Evolutionary conservation across 1,140 invertebrate species (phyloP), one percentile per base, ranked within the genome.

Genomic region (Cephus cinctus): DNA sequence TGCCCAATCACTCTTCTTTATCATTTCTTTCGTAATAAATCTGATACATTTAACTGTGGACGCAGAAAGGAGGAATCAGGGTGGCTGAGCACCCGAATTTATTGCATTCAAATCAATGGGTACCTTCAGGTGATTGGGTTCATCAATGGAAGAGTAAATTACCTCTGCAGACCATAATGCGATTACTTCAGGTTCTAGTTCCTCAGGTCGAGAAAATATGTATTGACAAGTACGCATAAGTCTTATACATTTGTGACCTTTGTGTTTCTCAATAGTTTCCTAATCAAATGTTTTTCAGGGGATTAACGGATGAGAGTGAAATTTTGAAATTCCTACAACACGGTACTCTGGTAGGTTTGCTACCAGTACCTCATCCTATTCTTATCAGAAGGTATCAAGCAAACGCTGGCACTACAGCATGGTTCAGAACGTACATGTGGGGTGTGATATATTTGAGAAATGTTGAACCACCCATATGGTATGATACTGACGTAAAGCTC

Each of bases 121-220:
- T 85, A 3, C 90, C 94, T 5, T 90, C 90, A 15, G 83, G 88
- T 15, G 92, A 96, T 54, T 98, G 96, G 96, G 95, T 97, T 25
- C 83, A 89, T 54, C 88, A 90, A 4, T 99, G 97, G 97, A 96
- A 98, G 69, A 87, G 85, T 43, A 98, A 98, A 78, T 77, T 99
- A 47, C 97, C 97, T 1, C 74, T 99, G 40, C 96, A 99, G 80
- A 99, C 96, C 20, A 98, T 99, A 50, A 98, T 99, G 96, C 81
- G 97, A 58, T 82, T 99, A 60, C 78, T 99, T 31, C 97, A 99
- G 80, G 97, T 99, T 9, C 78, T 99, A 1, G 97, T 99, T 35
- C 97, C 98, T 36, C 97, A 99, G 81, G 97, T 99, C 6, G 97
- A 99, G 78, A 99, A 99, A 80, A 99, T 99, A 59, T 99, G 97